A percentile compares a stretch with the other conserved stretches of the same genome.
These are phyloP conservation scores for Rhimphoctona megacephalus DNA, from an alignment of 2,888 invertebrate species.

Conservation along the genomic window DNA sequence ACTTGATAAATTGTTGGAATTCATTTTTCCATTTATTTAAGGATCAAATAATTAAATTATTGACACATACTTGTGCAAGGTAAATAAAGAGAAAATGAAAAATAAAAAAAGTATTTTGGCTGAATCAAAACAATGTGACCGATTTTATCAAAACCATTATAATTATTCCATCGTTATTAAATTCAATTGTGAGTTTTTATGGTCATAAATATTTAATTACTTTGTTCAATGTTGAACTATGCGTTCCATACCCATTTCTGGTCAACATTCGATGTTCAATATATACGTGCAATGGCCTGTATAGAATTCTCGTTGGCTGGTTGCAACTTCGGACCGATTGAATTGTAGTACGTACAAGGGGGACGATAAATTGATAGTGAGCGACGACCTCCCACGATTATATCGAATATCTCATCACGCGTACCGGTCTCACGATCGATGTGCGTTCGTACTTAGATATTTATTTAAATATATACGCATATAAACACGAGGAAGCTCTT, in stretches of 20 bases:
- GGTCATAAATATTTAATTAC: neutral
- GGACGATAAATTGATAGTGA: constrained; percentile 39
- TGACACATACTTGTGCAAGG: neutral
- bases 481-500: neutral
- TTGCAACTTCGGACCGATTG: constrained; percentile 49
- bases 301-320: constrained; percentile 26
- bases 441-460: neutral
- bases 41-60: neutral
- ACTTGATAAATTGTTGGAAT: neutral
- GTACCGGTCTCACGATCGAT: constrained; percentile 50
- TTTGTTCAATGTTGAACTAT: neutral
- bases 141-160: neutral
- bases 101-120: neutral
- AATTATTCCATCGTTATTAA: neutral
- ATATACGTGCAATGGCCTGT: neutral
- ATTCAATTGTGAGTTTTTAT: neutral
- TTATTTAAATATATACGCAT: neutral
- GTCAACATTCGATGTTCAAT: neutral
- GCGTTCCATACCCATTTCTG: neutral
- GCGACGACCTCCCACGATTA: constrained; percentile 57
- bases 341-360: constrained; percentile 43
- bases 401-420: constrained; percentile 60
- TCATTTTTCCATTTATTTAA: neutral
- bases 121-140: neutral
- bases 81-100: neutral